Conservation (phyloP, 2,797 vertebrate genomes). For the Salmo trutta region DNA sequence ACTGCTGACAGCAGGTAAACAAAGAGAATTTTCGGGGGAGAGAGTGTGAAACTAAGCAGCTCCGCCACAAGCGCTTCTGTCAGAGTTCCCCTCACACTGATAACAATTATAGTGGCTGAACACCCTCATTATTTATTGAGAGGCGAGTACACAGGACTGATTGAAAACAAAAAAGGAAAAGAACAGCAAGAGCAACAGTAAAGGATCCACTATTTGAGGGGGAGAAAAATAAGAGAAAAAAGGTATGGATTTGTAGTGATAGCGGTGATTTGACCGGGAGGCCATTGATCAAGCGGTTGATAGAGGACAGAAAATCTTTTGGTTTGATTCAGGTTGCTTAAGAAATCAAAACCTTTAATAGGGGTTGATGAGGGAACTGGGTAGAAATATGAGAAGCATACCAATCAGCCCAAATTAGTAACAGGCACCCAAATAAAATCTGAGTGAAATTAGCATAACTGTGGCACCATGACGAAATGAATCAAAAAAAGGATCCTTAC, state of each 20-base stretch:
- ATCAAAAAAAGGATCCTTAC: constrained; percentile 50
- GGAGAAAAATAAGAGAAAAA: constrained; percentile 1
- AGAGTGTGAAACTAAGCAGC: constrained; percentile 60
- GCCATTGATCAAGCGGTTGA: constrained; percentile 25
- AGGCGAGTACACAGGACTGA: constrained; percentile 42
- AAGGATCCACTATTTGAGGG: constrained; percentile 27
- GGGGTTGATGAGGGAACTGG: constrained; percentile 16
- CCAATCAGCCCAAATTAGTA: constrained; percentile 16
- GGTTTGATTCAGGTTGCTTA: constrained; percentile 18
- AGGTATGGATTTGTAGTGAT: constrained; percentile 18
- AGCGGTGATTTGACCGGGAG: constrained; percentile 23
- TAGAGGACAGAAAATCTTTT: neutral
- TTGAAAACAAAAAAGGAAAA: constrained; percentile 24
- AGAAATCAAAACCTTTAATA: constrained; percentile 33
- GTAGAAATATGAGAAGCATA: constrained; percentile 29
- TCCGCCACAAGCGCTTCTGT: constrained; percentile 63
- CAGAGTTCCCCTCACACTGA: constrained; percentile 62
- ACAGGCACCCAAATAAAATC: neutral
- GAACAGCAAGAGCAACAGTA: constrained; percentile 36
- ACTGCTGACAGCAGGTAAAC: constrained; percentile 54
- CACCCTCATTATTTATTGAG: constrained; percentile 68
- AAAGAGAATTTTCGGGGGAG: constrained; percentile 35
- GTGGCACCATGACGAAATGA: constrained; percentile 4
- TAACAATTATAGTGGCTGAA: constrained; percentile 61
- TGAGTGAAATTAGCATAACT: constrained; percentile 9